phyloP scores from a whole-genome alignment of 1,140 invertebrate species.

The Ceratoteleas bidentatus region DNA sequence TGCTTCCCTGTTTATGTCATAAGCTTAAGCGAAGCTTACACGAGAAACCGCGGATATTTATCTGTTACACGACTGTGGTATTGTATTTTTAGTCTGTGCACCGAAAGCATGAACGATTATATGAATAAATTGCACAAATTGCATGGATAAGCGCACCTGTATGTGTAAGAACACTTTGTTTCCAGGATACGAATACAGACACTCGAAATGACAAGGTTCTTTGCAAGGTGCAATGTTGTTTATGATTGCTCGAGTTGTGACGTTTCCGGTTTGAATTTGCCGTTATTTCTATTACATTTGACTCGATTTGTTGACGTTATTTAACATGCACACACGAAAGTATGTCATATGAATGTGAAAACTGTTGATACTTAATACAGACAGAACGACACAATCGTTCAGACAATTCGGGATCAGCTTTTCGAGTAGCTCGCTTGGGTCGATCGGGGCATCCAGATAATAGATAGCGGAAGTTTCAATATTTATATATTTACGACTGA shows the following conservation, averaged over 20 bases:
- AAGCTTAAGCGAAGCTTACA: conserved; percentile 32
- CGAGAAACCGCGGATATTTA: conserved; percentile 23
- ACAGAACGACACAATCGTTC: conserved; percentile 2
- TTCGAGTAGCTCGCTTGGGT: too few relatives aligned
- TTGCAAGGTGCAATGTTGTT: conserved; percentile 20
- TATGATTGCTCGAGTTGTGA: conserved; percentile 12
- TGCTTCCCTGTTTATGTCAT: conserved; percentile 18
- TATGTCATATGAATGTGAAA: not conserved
- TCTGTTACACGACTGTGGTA: conserved; percentile 39
- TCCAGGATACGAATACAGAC: conserved; percentile 33
- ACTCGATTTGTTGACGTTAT: conserved; percentile 4
- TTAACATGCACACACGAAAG: conserved; percentile 42
- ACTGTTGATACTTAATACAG: not conserved
- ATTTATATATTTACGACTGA: too few relatives aligned
- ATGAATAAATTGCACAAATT: conserved; percentile 38
- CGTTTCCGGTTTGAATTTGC: conserved; percentile 1
- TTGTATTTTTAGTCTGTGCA: conserved; percentile 45
- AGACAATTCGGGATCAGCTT: conserved; percentile 1
- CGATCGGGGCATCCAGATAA: too few relatives aligned
- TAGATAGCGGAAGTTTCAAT: too few relatives aligned
- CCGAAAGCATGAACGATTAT: conserved; percentile 45
- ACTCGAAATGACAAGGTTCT: conserved; percentile 17
- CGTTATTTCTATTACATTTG: conserved; percentile 2
- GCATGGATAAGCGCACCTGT: conserved; percentile 40
- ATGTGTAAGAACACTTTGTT: conserved; percentile 51